Conservation (phyloP, 2,113 vertebrate species). For the Alaudala cheleensis region DNA sequence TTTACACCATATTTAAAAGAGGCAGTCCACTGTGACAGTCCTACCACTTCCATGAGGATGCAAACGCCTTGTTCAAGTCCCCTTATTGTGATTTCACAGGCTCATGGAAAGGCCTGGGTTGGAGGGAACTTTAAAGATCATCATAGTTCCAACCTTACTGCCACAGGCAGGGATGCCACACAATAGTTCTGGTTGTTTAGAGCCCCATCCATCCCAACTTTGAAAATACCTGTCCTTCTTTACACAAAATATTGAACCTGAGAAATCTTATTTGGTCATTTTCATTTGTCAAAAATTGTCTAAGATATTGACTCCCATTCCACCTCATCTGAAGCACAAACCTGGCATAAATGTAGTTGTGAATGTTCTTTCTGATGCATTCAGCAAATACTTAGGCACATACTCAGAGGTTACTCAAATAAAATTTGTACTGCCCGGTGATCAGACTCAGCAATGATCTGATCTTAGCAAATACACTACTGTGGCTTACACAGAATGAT, state of each 20-base stretch:
- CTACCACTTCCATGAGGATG: background rate
- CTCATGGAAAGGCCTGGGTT: background rate
- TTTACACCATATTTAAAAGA: background rate
- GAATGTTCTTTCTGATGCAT: background rate
- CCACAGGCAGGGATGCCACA: background rate
- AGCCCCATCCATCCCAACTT: background rate
- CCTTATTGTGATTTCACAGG: background rate
- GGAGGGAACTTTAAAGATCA: background rate
- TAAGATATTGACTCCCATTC: background rate
- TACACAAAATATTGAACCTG: background rate
- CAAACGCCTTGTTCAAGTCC: background rate
- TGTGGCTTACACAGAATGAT: background rate
- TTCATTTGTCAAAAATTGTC: background rate
- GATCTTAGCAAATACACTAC: conserved; percentile 4
- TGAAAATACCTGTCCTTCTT: background rate
- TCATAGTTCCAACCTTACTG: background rate
- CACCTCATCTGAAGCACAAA: background rate
- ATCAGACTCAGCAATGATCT: background rate
- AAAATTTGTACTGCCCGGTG: background rate
- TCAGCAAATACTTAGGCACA: background rate
- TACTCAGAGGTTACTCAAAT: background rate
- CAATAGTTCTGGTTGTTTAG: background rate
- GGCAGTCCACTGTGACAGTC: background rate
- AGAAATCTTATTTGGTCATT: background rate
- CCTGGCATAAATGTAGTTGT: background rate